phyloP scores from a whole-genome alignment of 2,888 invertebrate genomes.

The Diarsia dahlii region DNA sequence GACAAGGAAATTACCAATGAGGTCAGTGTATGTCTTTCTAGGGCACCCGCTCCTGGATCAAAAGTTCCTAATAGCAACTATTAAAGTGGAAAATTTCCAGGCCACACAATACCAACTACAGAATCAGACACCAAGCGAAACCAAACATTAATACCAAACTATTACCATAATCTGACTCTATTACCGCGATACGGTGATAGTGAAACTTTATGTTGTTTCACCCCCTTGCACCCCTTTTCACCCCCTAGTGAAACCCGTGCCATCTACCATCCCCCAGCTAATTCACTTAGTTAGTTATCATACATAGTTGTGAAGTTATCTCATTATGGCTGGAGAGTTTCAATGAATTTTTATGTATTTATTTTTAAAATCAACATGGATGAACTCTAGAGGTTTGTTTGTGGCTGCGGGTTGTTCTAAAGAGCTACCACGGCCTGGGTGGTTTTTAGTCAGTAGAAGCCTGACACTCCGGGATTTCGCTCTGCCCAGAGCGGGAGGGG shows the following conservation, averaged over 20 bases:
- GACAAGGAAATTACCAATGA: background rate
- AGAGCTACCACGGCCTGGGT: too few relatives aligned
- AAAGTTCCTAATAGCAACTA: background rate
- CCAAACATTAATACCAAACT: slow-evolving; percentile 44
- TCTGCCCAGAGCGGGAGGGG: too few relatives aligned
- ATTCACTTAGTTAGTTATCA: slow-evolving; percentile 56
- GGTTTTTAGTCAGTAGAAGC: too few relatives aligned
- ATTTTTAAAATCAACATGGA: background rate
- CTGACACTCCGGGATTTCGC: too few relatives aligned
- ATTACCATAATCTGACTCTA: slow-evolving; percentile 55
- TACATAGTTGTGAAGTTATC: slow-evolving; percentile 53
- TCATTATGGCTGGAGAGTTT: slow-evolving; percentile 27
- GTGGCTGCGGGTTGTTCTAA: too few relatives aligned
- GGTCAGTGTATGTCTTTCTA: background rate
- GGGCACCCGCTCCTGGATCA: background rate
- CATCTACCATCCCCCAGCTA: slow-evolving; percentile 32
- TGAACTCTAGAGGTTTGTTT: background rate
- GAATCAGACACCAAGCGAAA: slow-evolving; percentile 22
- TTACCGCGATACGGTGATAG: slow-evolving; percentile 55
- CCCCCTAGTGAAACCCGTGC: slow-evolving; percentile 23
- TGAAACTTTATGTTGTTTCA: slow-evolving; percentile 53
- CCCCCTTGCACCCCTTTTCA: slow-evolving; percentile 31
- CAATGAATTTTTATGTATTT: slow-evolving; percentile 16
- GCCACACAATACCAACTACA: background rate
- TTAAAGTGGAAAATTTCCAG: background rate